A percentile compares a stretch with the other conserved stretches of the same genome.
Evolutionary conservation across 2,113 vertebrate genomes (phyloP).

Genomic region (Fulmarus glacialis): DNA sequence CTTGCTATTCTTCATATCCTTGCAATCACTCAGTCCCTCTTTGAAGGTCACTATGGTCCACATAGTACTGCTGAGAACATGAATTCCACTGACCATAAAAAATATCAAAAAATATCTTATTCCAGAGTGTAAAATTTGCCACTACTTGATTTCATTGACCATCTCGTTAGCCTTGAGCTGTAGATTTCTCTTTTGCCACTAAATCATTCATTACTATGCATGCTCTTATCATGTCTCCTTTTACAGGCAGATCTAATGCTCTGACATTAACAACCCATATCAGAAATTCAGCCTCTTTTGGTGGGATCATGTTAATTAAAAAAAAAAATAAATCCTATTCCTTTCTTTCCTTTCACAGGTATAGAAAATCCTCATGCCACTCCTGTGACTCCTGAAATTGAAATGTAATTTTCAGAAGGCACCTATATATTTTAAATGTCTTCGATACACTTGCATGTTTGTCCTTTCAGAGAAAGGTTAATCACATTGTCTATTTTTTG

Average conservation of each 20-base stretch:
- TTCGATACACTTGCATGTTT: not conserved
- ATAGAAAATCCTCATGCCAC: not conserved
- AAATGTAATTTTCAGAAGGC: not conserved
- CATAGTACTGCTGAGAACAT: not conserved
- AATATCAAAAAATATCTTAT: not conserved
- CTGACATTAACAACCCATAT: not conserved
- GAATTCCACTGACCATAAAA: not conserved
- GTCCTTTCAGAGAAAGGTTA: not conserved
- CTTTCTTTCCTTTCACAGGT: not conserved
- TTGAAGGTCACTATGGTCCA: not conserved
- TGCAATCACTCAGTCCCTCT: not conserved
- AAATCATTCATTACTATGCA: not conserved
- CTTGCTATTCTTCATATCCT: not conserved
- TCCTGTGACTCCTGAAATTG: not conserved
- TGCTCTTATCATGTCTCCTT: not conserved
- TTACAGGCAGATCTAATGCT: not conserved
- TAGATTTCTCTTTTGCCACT: not conserved
- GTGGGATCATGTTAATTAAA: not conserved
- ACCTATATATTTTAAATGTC: not conserved
- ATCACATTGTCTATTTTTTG: not conserved
- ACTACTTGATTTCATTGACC: not conserved
- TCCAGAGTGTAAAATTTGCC: not conserved
- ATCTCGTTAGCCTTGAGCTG: not conserved
- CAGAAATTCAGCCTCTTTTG: not conserved
- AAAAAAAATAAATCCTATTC: not conserved